Conservation (phyloP, 2,113 vertebrate genomes). For the Calidris pygmaea region DNA sequence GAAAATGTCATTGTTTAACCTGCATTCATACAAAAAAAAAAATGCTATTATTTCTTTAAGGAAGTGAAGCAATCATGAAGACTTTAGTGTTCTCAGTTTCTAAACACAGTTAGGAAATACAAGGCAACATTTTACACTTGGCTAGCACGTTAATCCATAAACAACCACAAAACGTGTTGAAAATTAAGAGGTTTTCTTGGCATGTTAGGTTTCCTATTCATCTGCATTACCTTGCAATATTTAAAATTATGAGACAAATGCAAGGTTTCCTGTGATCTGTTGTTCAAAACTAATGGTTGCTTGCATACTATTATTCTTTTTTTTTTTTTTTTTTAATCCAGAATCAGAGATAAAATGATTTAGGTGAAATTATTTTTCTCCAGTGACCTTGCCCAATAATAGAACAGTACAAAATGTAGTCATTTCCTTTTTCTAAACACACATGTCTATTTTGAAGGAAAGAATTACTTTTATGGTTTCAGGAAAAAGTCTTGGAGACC, state of each 20-base stretch:
- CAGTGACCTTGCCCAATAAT: conserved; percentile 82
- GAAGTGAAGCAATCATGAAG: conserved; percentile 80
- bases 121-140: conserved; percentile 58
- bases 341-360: conserved; percentile 74
- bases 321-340: not conserved
- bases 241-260: conserved; percentile 10
- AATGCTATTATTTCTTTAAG: conserved; percentile 79
- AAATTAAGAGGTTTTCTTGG: conserved; percentile 45
- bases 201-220: conserved; percentile 27
- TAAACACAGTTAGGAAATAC: conserved; percentile 66
- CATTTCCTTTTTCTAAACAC: conserved; percentile 88
- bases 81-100: conserved; percentile 70
- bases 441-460: conserved; percentile 76
- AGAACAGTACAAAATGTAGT: conserved; percentile 81
- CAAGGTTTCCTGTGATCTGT: conserved; percentile 20
- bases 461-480: conserved; percentile 83
- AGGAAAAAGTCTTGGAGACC: conserved; percentile 81
- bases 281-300: not conserved
- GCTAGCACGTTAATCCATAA: conserved; percentile 34
- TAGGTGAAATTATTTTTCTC: conserved; percentile 77
- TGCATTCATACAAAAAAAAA: conserved; percentile 64
- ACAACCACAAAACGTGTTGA: conserved; percentile 60
- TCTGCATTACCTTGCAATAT: conserved; percentile 28
- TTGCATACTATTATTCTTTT: not conserved
- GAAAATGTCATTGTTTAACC: conserved; percentile 85